Evolutionary conservation across 1,140 invertebrate genomes (phyloP).

Genomic region (Zophobas atratus): DNA sequence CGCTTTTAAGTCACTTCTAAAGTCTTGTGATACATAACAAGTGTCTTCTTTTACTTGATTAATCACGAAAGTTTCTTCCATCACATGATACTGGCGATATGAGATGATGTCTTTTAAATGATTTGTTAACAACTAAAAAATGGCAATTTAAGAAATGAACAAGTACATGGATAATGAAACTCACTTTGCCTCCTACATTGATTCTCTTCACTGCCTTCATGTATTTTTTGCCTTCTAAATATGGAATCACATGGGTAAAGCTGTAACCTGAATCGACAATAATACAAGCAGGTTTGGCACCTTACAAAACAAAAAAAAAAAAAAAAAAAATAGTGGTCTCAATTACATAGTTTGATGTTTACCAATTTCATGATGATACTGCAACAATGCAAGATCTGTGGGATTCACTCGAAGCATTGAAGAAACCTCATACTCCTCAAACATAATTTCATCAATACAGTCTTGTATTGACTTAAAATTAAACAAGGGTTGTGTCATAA

Average conservation of each 20-base stretch:
- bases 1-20: conserved; percentile 87
- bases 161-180: conserved; percentile 54
- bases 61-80: conserved; percentile 99
- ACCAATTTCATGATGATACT: conserved; percentile 59
- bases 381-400: conserved; percentile 76
- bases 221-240: conserved; percentile 86
- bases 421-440: conserved; percentile 97
- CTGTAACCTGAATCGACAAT: conserved; percentile 94
- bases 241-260: conserved; percentile 90
- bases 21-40: conserved; percentile 94
- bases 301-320: conserved; percentile 23
- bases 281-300: conserved; percentile 72
- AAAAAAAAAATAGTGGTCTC: conserved; percentile 3
- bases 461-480: conserved; percentile 96
- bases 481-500: conserved; percentile 95
- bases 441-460: conserved; percentile 95
- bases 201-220: conserved; percentile 86
- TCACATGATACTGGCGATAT: conserved; percentile 96
- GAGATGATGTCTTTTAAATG: conserved; percentile 98
- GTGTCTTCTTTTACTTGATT: conserved; percentile 99
- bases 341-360: conserved; percentile 18
- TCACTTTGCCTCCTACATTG: conserved; percentile 94
- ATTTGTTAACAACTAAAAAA: conserved; percentile 85
- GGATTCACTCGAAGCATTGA: conserved; percentile 87
- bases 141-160: conserved; percentile 15